Percentiles rank a stretch among this genome's conserved stretches.
Evolutionary conservation across 1,140 invertebrate species (phyloP).

Genomic region (Dreissena rostriformis): DNA sequence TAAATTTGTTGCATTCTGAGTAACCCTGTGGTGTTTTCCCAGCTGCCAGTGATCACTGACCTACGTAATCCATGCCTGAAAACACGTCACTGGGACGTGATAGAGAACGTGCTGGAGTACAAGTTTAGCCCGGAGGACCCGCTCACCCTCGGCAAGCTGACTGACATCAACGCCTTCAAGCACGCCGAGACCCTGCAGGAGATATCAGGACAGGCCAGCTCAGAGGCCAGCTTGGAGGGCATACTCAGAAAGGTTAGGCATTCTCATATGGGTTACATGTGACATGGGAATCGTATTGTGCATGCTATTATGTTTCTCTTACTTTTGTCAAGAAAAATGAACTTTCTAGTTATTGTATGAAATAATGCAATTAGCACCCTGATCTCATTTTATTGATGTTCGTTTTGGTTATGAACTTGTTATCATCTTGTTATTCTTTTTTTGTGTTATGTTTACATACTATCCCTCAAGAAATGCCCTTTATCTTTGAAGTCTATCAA

Average conservation of each 20-base stretch:
- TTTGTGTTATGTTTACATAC: no score
- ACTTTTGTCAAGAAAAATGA: no score
- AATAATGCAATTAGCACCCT: no score
- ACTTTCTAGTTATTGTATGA: no score
- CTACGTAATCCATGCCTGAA: conserved; percentile 80
- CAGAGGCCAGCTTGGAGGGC: conserved; percentile 90
- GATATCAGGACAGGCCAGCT: conserved; percentile 91
- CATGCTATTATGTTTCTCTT: no score
- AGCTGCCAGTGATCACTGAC: conserved; percentile 82
- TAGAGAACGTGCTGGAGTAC: conserved; percentile 78
- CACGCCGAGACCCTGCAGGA: conserved; percentile 89
- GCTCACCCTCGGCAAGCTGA: conserved; percentile 79
- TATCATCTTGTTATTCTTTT: no score
- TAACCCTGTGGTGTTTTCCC: conserved; percentile 9
- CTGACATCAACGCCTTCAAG: conserved; percentile 85
- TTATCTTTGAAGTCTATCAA: no score
- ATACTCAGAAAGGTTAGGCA: conserved; percentile 88
- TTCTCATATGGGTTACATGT: not conserved
- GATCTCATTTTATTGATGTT: no score
- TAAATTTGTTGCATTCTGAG: no score
- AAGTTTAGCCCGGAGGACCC: conserved; percentile 78
- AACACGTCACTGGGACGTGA: conserved; percentile 80
- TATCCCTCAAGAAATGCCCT: no score
- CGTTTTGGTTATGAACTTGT: no score
- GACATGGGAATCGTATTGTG: no score